A percentile compares a stretch with the other conserved stretches of the same genome.
phyloP scores from a whole-genome alignment of 2,113 vertebrate species.

The Arizona elegans region DNA sequence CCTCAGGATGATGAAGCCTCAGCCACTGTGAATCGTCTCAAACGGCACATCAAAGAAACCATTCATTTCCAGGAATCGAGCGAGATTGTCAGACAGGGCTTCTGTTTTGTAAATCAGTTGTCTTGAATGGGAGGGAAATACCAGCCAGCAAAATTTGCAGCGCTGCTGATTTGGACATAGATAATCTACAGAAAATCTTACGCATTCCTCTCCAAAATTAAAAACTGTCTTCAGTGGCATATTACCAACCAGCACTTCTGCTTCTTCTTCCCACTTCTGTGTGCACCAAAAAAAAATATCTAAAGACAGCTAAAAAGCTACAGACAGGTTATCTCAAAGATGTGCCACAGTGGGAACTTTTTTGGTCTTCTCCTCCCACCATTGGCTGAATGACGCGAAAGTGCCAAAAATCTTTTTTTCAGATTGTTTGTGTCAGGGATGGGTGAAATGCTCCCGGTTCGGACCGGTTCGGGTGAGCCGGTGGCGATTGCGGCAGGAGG shows the following conservation, averaged over 20 bases:
- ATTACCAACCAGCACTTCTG: neutral
- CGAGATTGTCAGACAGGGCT: neutral
- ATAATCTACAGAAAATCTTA: neutral
- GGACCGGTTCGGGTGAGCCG: no score
- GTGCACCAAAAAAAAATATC: conserved; percentile 7
- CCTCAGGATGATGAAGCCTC: neutral
- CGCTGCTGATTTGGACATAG: neutral
- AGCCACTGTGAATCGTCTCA: neutral
- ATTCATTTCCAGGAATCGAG: neutral
- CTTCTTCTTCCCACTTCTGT: neutral
- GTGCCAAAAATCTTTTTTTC: conserved; percentile 51
- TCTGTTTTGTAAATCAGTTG: neutral
- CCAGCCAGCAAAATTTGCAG: neutral
- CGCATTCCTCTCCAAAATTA: neutral
- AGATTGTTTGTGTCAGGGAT: conserved; percentile 28
- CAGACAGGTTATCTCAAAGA: neutral
- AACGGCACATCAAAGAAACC: neutral
- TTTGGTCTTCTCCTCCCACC: neutral
- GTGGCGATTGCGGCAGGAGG: no score
- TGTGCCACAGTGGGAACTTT: conserved; percentile 36
- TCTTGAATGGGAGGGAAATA: neutral
- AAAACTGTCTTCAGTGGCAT: neutral
- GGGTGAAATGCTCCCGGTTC: no score
- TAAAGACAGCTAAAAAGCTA: conserved; percentile 12
- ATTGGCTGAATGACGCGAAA: conserved; percentile 33